Evolutionary conservation across 2,888 invertebrate species (phyloP), one percentile per base, ranked within the genome.

Genomic region (Eristalinus aeneus): DNA sequence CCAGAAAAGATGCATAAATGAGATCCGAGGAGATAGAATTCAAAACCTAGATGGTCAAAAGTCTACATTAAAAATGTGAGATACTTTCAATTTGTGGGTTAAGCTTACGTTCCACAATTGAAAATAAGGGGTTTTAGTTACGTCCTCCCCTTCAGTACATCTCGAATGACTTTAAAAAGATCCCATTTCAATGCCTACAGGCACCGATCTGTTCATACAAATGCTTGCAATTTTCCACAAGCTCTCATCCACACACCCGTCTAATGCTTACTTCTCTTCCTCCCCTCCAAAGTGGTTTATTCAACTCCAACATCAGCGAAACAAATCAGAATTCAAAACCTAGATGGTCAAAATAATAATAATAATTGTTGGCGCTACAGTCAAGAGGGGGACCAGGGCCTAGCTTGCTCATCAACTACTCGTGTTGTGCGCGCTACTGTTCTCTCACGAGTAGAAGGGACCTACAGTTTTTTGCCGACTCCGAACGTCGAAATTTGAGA

Each of bases 221-320:
- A 63, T 69, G 76, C 63, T 63, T 75, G 36, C 53, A 56, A 71
- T 63, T 39, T 31, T 5, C 64, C 69, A 36, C 77, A 69, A 64
- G 39, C 4, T n/a, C 10, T 9, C 12, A 2, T 10, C 12, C 8
- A 9, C 11, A 75, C 27, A 12, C n/a, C 20, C 10, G 10, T n/a
- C 27, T 12, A 54, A 9, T 11, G 16, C 23, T 10, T 8, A 53
- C 3, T 20, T 20, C 16, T 6, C 0, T 31, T 23, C 61, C 8
- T 27, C 31, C 20, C 3, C 54, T 8, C 46, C 4, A 23, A 23
- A 54, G 76, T 20, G 11, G 27, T 63, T 34, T 12, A 32, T 10
- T 53, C 16, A 23, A 64, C 10, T 23, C 23, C 12, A 9, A 74
- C 12, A 27, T 58, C 16, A 23, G 60, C 67, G n/a, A n/a, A 67